Conservation (phyloP, 2,113 vertebrate genomes). For the Phylloscopus trochilus region DNA sequence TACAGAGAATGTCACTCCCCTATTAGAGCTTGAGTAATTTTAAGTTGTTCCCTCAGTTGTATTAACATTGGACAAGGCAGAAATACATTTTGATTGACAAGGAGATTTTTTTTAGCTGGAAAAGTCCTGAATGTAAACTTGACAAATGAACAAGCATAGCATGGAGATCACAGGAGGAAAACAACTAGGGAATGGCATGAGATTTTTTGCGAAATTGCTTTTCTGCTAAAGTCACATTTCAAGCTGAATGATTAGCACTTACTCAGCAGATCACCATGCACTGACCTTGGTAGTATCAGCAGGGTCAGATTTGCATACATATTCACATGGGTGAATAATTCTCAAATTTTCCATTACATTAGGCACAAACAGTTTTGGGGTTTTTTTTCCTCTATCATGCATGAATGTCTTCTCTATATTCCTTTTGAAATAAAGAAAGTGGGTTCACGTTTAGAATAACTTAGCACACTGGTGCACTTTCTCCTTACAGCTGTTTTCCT, state of each 20-base stretch:
- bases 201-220: background rate
- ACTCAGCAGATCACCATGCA: constrained; percentile 25
- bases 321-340: constrained; percentile 26
- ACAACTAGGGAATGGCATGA: background rate
- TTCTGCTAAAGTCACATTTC: constrained; percentile 28
- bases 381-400: background rate
- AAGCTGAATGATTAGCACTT: constrained; percentile 33
- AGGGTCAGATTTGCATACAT: constrained; percentile 3
- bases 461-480: background rate
- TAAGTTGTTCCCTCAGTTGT: background rate
- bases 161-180: background rate
- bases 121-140: background rate
- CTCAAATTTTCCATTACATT: constrained; percentile 47
- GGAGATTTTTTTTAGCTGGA: background rate
- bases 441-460: background rate
- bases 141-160: background rate
- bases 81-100: background rate
- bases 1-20: background rate
- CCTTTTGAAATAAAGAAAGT: background rate
- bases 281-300: constrained; percentile 1
- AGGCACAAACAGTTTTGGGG: background rate
- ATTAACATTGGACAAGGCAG: background rate
- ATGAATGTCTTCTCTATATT: background rate
- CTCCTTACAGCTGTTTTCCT: background rate
- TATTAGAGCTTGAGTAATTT: background rate